Conservation (phyloP, 2,888 invertebrate genomes). For the Pinctada fucata region DNA sequence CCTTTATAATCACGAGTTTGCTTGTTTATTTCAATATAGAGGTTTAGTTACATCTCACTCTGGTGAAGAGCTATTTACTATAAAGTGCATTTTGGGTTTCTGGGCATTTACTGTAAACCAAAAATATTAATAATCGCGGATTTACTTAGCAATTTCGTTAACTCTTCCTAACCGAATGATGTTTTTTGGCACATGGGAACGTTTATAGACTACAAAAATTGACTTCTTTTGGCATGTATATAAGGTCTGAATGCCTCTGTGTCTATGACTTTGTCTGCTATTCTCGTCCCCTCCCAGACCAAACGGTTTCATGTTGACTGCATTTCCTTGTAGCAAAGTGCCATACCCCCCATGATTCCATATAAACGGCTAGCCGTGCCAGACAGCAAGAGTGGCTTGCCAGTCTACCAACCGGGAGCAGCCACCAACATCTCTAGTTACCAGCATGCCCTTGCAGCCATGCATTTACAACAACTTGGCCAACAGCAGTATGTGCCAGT, state of each 20-base stretch:
- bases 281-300: not conserved
- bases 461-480: conserved; percentile 60
- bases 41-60: conserved; percentile 24
- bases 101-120: conserved; percentile 26
- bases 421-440: conserved; percentile 81
- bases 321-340: conserved; percentile 40
- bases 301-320: conserved; percentile 14
- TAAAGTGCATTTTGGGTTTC: conserved; percentile 38
- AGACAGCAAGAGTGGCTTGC: conserved; percentile 90
- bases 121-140: not conserved
- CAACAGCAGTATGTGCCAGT: conserved; percentile 43
- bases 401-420: conserved; percentile 84
- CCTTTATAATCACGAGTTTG: conserved; percentile 17
- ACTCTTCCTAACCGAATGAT: not conserved
- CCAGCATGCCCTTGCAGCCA: conserved; percentile 91
- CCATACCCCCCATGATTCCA: conserved; percentile 75
- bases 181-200: conserved; percentile 13
- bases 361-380: conserved; percentile 94
- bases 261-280: conserved; percentile 1
- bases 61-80: conserved; percentile 26
- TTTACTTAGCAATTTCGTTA: conserved; percentile 21
- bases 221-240: not conserved
- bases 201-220: not conserved
- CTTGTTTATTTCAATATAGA: conserved; percentile 26
- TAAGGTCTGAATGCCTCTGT: not conserved